phyloP scores from a whole-genome alignment of 2,113 vertebrate species.

The Prunella fulvescens region DNA sequence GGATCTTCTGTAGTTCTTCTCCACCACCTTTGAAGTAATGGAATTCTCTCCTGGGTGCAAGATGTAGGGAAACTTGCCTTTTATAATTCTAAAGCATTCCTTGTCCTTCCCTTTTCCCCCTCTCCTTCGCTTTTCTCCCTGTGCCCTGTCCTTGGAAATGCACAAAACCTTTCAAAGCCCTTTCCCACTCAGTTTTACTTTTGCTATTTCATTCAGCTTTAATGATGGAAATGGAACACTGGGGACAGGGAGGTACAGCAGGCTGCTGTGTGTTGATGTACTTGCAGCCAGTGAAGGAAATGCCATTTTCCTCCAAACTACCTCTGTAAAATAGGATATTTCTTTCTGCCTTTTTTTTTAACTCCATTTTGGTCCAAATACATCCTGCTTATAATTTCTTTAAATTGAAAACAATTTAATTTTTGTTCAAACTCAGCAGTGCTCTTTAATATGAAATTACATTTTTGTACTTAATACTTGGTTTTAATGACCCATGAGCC shows the following conservation, averaged over 20 bases:
- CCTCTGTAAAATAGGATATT: not conserved
- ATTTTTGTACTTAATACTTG: not conserved
- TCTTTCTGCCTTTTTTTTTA: not conserved
- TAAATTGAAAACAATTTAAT: not conserved
- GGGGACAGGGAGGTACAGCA: not conserved
- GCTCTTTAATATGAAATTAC: not conserved
- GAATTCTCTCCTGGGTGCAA: not conserved
- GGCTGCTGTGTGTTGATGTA: accelerated
- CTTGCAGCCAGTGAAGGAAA: not conserved
- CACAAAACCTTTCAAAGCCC: not conserved
- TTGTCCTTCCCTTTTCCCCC: not conserved
- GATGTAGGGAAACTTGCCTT: not conserved
- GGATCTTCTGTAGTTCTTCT: not conserved
- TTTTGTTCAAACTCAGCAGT: not conserved
- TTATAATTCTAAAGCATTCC: not conserved
- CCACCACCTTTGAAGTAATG: not conserved
- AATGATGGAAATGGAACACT: not conserved
- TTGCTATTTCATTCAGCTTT: not conserved
- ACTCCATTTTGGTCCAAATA: not conserved
- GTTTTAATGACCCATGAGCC: not conserved
- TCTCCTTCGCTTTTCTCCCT: not conserved
- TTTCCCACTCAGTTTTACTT: not conserved
- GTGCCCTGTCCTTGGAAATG: not conserved
- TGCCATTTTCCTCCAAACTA: not conserved
- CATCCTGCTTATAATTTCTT: not conserved